Conservation (phyloP, 92 coral and sea anemone genomes). For the Chrysogorgia sp. region DNA sequence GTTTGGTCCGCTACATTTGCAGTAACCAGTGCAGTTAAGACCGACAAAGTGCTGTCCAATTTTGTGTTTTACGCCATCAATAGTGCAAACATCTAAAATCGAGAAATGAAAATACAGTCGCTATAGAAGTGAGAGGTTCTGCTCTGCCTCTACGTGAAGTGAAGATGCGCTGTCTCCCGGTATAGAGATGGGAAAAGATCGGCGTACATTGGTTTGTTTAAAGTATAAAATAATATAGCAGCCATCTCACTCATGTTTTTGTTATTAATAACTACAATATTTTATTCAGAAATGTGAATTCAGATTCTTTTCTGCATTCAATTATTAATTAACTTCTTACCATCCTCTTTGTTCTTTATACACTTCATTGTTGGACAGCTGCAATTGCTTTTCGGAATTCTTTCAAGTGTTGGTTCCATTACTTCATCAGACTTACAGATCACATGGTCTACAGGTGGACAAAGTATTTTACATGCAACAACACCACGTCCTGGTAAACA, state of each 20-base stretch:
- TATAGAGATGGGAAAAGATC: too few species aligned
- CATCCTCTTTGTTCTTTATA: background rate
- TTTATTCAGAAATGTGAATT: too few species aligned
- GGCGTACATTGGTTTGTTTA: too few species aligned
- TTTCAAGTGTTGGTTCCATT: background rate
- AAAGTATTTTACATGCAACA: background rate
- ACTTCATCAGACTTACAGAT: background rate
- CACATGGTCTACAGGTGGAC: background rate
- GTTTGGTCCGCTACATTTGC: conserved; percentile 4
- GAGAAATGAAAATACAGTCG: too few species aligned
- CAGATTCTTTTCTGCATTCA: background rate
- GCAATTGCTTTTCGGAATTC: background rate
- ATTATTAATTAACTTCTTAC: background rate
- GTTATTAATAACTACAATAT: too few species aligned
- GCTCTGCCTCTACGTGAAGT: too few species aligned
- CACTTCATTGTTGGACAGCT: background rate
- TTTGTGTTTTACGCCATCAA: conserved; percentile 30
- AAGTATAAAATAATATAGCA: too few species aligned
- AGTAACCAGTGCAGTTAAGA: conserved; percentile 14
- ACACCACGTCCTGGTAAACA: background rate
- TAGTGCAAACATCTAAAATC: conserved; percentile 20
- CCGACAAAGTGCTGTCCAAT: background rate
- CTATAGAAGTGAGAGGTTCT: too few species aligned
- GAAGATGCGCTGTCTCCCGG: too few species aligned
- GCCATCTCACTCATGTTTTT: too few species aligned